Base-by-base conservation (phyloP, 1,140 invertebrate genomes). In the Drosophila insularis region DNA sequence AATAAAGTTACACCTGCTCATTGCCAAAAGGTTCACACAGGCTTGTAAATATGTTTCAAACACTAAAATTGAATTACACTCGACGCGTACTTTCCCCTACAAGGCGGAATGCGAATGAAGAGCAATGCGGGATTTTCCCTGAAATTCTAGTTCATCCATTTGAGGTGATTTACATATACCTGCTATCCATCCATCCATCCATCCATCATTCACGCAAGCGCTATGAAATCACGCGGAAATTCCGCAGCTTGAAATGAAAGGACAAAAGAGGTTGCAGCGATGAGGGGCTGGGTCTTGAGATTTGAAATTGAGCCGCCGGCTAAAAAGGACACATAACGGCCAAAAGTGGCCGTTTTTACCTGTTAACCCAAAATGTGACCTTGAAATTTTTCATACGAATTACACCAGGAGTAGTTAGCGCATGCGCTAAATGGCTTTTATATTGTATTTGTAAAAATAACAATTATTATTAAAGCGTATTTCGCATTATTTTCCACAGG, bases 391-490 rank as follows among this genome's bases (percentile, higher is more conserved):
- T 90, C 81, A 2, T 2, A 2, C n/a, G 86, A 90, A 90, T 90
- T 90, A 86, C 81, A 86, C 86, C 68, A 80, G 65, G 64, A 77
- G 62, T 71, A 78, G 81, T 90, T 90, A 90, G 86, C 86, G 81
- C 76, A 82, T 81, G 81, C 86, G 86, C 81, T 84, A 90, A 90
- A 90, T 90, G 86, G 86, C 80, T 80, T 89, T 89, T 80, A 89
- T 84, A 89, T 82, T 82, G 82, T 78, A 72, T 82, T 76, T 89
- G 84, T 84, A 84, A 80, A 82, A 89, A 89, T 89, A 89, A 89
- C 84, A 89, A 89, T 89, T 84, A 87, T 87, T 87, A 89, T 89
- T 89, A 89, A 89, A 89, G 80, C 80, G 84, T 89, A 89, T 89
- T 89, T 89, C 84, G 80, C 84, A 89, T 89, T 89, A 89, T 89